These are phyloP conservation scores for Cataglyphis hispanica DNA, from an alignment of 1,140 invertebrate genomes.

Conservation along the genomic window DNA sequence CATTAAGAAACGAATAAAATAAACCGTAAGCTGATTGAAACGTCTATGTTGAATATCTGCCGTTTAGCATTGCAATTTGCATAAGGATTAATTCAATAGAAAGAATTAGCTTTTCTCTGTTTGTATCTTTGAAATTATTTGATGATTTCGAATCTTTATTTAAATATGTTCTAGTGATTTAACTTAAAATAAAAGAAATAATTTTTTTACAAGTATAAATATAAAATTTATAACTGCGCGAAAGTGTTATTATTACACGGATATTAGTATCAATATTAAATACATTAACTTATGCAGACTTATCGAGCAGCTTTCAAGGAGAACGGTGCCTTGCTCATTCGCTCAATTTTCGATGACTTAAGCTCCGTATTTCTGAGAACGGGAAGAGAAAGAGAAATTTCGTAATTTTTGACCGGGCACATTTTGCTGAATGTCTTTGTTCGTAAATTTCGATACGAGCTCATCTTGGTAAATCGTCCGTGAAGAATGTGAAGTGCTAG, in stretches of 20 bases:
- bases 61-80: background rate
- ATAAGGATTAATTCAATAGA: background rate
- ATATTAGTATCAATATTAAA: background rate
- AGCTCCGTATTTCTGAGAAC: background rate
- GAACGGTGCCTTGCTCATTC: conserved; percentile 40
- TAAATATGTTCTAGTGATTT: background rate
- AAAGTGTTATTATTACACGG: background rate
- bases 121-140: background rate
- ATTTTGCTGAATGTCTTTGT: background rate
- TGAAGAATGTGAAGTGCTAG: conserved; percentile 50
- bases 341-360: conserved; percentile 15
- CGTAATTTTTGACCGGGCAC: background rate
- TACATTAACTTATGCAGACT: background rate
- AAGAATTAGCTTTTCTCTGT: background rate
- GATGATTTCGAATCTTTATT: background rate
- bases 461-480: conserved; percentile 46
- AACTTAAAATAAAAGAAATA: background rate
- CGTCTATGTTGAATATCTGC: background rate
- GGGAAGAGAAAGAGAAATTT: background rate
- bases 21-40: background rate
- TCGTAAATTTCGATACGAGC: background rate
- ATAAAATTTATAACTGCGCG: background rate
- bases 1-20: background rate
- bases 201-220: background rate
- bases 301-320: conserved; percentile 24